Evolutionary conservation across 2,888 invertebrate species (phyloP), one percentile per base, ranked within the genome.

Genomic region (Zygothrica quintamaculata): DNA sequence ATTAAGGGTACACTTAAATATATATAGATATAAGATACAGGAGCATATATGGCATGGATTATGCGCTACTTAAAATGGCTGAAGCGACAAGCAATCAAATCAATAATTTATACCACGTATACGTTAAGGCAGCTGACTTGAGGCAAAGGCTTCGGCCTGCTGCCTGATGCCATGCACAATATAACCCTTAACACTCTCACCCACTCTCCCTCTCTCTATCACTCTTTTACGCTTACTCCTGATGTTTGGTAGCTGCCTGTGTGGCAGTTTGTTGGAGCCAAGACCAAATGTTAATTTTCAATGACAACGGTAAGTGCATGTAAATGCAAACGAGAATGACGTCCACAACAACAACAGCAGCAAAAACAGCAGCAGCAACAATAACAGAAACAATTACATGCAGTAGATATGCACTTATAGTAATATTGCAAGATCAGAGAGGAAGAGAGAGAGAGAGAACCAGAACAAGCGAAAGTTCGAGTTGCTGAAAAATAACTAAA

Each of bases 261-360:
- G 16, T 4, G 1, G 25, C 8, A 50, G 43, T 25, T n/a, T 18
- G 31, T 26, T 51, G 46, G 51, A 39, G 59, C 47, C 57, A 61
- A 67, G n/a, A 60, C 65, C 72, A 81, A 85, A 85, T 85, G 75
- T 84, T 71, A 66, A 81, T 85, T 65, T 85, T 66, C 87, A 87
- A 81, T 81, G 87, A 87, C 87, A 81, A 72, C 79, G 86, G 68
- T 81, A 81, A 81, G 87, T 87, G 81, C 87, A 81, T 81, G 86
- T 81, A 87, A 87, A 87, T 82, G 85, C 81, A 64, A 58, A 56
- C 61, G 44, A 51, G 33, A 29, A 64, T 57, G 62, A 40, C 46
- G 47, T 47, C 40, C 43, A 36, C 36, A 56, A 50, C 56, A 56
- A 34, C 6, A 16, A 37, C 26, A 18, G 18, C 1, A 48, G 8